Evolutionary conservation across 2,113 vertebrate species (phyloP), one percentile per base, ranked within the genome.

Genomic region (Proteles cristata): DNA sequence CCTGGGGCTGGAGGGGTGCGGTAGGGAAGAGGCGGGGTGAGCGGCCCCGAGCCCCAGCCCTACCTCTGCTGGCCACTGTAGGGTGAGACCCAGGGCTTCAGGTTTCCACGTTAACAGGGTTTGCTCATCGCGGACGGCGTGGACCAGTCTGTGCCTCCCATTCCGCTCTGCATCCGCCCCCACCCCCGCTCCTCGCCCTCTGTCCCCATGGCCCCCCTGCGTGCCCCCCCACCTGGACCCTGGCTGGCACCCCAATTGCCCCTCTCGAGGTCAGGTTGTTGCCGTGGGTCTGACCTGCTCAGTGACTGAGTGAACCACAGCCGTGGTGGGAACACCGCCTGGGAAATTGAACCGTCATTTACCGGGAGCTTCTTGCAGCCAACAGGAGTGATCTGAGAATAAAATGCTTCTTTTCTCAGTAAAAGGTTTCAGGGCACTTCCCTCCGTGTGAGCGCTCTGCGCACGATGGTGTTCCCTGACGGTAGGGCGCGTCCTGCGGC

Each of bases 401-500:
- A 28, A 74, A 82, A 28, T 5, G 71, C 79, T 50, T 55, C 11
- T 71, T 35, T 79, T 31, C 92, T 86, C 87, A 19, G 0, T 25
- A 1, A 7, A 8, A 16, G 45, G 53, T 33, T 11, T 58, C 1
- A 7, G 55, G 21, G 71, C 53, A 2, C 21, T 26, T 35, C n/a
- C 58, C 58, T 61, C 21, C 58, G 21, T 61, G 58, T 61, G 8
- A 23, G 58, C 23, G 58, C 58, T 23, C 21, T 9, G 21, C 21
- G 19, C 26, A 8, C 2, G 4, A 33, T 0, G 28, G 17, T 0
- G 28, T 5, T 1, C 9, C 48, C 26, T 3, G 21, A 4, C 0
- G 5, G 33, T 2, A 5, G 58, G 48, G 73, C 83, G 0, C 2
- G 0, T 26, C 87, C 53, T 28, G 15, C 8, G 25, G 55, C 17